Conservation (phyloP, 2,888 invertebrate species). For the Tipula unca region DNA sequence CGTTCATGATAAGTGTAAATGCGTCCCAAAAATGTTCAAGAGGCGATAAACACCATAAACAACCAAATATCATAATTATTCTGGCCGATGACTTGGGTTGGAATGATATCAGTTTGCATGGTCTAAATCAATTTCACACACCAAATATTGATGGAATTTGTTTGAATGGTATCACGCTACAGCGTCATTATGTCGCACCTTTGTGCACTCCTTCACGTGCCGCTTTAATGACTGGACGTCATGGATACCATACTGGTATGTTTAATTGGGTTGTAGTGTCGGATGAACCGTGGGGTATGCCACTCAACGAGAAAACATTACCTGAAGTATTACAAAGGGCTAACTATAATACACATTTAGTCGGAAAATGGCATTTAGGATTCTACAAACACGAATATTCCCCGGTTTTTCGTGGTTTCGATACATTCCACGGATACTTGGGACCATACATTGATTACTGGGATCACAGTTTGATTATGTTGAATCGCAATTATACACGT, state of each 20-base stretch:
- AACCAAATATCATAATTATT: conserved; percentile 65
- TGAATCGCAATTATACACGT: conserved; percentile 33
- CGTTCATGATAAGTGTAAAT: too few relatives aligned
- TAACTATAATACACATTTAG: conserved; percentile 71
- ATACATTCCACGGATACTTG: conserved; percentile 75
- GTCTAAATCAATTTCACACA: conserved; percentile 77
- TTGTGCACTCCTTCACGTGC: conserved; percentile 79
- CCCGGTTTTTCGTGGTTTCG: conserved; percentile 67
- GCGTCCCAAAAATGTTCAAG: background rate
- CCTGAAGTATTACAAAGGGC: conserved; percentile 59
- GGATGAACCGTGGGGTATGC: conserved; percentile 62
- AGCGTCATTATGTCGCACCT: conserved; percentile 70
- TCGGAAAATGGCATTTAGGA: conserved; percentile 91
- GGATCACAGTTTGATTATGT: conserved; percentile 49
- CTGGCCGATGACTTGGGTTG: conserved; percentile 84
- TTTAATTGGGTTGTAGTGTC: conserved; percentile 61
- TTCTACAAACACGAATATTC: conserved; percentile 52
- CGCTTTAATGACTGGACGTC: conserved; percentile 75
- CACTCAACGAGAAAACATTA: conserved; percentile 55
- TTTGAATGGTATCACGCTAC: conserved; percentile 73
- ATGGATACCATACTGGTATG: conserved; percentile 73
- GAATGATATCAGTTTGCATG: conserved; percentile 88
- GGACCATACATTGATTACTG: conserved; percentile 70
- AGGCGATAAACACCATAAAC: background rate
- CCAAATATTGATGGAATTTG: conserved; percentile 85